Evolutionary conservation across 2,888 invertebrate species (phyloP), one percentile per base, ranked within the genome.

Genomic region (Alloscopus bannaensis): DNA sequence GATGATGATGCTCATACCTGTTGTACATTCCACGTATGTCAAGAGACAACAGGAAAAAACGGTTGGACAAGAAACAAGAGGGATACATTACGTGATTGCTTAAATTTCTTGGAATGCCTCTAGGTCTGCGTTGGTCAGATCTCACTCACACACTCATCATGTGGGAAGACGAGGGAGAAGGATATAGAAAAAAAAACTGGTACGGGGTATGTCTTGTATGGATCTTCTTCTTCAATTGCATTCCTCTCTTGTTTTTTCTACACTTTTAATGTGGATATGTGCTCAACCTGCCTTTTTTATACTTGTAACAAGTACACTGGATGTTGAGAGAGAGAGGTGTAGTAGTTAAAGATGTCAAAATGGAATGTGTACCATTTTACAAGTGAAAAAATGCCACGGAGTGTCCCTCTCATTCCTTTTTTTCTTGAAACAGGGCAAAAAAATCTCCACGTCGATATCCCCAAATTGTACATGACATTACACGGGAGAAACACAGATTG

Each of bases 61-160:
- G 28, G 55, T 55, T 55, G 55, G 26, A 52, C 24, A 36, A 31
- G 59, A 29, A 47, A 60, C 31, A 29, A 65, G 29, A 73, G 65
- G 16, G 45, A 47, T 45, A 47, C 24, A 26, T 64, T 52, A 77
- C 71, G 78, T 70, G 70, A 71, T 65, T 64, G 68, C 59, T 71
- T n/a, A n/a, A n/a, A n/a, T 70, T 78, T 78, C 78, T 71, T 71
- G 78, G 78, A 78, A 71, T 78, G 78, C 78, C 78, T 78, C 65
- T 60, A 60, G 78, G 78, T 78, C 78, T 78, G 60, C 59, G 59
- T 50, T 55, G 45, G 52, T 22, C 52, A 52, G 52, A 20, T 6
- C 3, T 28, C n/a, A 45, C 52, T 29, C 6, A 52, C 42, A 62
- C 3, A 24, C n/a, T 18, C 18, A 45, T 11, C 52, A 69, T 69